Evolutionary conservation across 2,888 invertebrate genomes (phyloP), one percentile per base, ranked within the genome.

Genomic region (Agrenia bidenticulata): DNA sequence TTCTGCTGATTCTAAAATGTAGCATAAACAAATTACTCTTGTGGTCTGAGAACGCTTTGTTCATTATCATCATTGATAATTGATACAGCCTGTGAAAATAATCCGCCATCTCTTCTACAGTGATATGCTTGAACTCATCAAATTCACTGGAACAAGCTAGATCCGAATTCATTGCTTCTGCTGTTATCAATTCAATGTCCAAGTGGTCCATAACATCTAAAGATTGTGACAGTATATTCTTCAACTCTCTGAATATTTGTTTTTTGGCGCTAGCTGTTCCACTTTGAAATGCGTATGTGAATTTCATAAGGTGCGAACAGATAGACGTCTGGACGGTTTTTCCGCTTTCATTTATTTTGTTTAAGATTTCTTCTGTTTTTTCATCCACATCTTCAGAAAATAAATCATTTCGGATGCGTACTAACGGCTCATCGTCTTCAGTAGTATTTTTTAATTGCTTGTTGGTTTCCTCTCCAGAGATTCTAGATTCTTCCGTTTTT

Each of bases 381-480:
- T 26, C n/a, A 45, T 7, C 26, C 19, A 49, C 45, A 1, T 13
- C 1, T n/a, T 58, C 58, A 9, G 26, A 32, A 15, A 58, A 58
- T 9, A 58, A 26, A 49, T 58, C 58, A 2, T 27, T 58, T 45
- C 58, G 24, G 21, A 58, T 58, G 1, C 58, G 58, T 32, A 58
- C 32, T 7, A 45, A 15, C 13, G 58, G 58, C 9, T 49, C 26
- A 1, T 58, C 58, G 23, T 58, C 58, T 26, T 58, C 58, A 13
- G 42, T 32, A 11, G 42, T 45, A 58, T 49, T 49, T 4, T 27
- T 11, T 2, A 42, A 1, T n/a, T 13, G 39, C 55, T n/a, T n/a
- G n/a, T n/a, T n/a, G n/a, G n/a, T n/a, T n/a, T n/a, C n/a, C n/a
- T n/a, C n/a, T n/a, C n/a, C n/a, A 7, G 32, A 32, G 11, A 4